Base-by-base conservation (phyloP, 2,113 vertebrate species). In the Mormyrus lacerda region DNA sequence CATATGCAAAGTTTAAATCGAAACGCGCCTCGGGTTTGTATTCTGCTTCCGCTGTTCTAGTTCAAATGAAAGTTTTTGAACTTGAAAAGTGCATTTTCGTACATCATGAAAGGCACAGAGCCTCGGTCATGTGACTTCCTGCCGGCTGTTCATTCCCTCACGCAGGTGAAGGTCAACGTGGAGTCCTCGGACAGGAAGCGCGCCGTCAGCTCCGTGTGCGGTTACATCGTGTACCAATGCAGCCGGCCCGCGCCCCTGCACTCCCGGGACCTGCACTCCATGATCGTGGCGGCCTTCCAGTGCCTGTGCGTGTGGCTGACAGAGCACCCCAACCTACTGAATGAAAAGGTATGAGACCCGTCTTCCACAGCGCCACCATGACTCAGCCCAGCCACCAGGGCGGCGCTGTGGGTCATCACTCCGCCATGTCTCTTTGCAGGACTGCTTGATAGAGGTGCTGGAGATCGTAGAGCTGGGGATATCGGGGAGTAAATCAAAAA, bases 401-500 rank as follows among this genome's bases (percentile, higher is more conserved):
- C 35, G 73, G 73, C 73, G 31, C 31, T 42, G 35, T 79, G 73
- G 35, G 73, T 79, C 15, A 19, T 45, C 42, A 21, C 9, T 3
- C 86, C 17, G 1, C 48, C 31, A 6, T 24, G 10, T 61, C 55
- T 45, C 51, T 1, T 88, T 95, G 73, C 93, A 99, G 98, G 97
- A 98, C 88, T 99, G 97, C 89, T 94, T 99, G 87, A 96, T 97
- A 85, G 98, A 98, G 93, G 97, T 99, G 35, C 92, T 99, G 87
- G 97, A 99, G 94, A 99, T 98, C 42, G 97, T 99, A 87, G 98
- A 99, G 93, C 93, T 99, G 90, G 98, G 98, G 19, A 98, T 99
- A 93, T 98, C 98, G 0, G 98, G 98, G 91, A 97, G 96, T 91
- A 99, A 98, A 90, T 99, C 98, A 84, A 96, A 96, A 93, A 96